phyloP scores from a whole-genome alignment of 1,140 invertebrate genomes.

The Tetramorium alpestre region DNA sequence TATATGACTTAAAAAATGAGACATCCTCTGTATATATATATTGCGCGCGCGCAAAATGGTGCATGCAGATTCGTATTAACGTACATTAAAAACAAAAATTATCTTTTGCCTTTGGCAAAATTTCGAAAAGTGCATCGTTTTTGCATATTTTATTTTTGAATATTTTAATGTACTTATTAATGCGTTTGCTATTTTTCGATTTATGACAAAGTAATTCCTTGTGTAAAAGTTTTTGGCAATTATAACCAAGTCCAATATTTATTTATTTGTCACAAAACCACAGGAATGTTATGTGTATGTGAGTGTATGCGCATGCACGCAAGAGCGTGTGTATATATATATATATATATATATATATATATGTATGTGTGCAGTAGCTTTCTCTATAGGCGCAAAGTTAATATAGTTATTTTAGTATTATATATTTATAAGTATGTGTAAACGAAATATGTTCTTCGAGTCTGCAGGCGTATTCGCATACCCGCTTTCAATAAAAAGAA shows the following conservation, averaged over 20 bases:
- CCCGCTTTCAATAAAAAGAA: background rate
- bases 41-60: too few relatives aligned
- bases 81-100: background rate
- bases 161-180: too few relatives aligned
- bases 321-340: background rate
- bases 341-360: conserved; percentile 1
- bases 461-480: conserved; percentile 2
- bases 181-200: too few relatives aligned
- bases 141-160: background rate
- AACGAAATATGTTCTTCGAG: conserved; percentile 25
- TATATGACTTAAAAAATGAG: too few relatives aligned
- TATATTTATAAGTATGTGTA: conserved; percentile 8
- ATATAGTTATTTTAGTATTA: conserved; percentile 38
- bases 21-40: too few relatives aligned
- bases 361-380: background rate
- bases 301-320: background rate
- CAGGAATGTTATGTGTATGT: background rate
- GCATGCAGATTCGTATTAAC: background rate
- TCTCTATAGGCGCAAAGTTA: background rate
- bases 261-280: background rate
- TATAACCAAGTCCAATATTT: too few relatives aligned
- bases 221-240: too few relatives aligned
- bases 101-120: background rate
- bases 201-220: too few relatives aligned
- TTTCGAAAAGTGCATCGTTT: background rate